phyloP scores from a whole-genome alignment of 2,113 vertebrate species.

The Melanerpes formicivorus region DNA sequence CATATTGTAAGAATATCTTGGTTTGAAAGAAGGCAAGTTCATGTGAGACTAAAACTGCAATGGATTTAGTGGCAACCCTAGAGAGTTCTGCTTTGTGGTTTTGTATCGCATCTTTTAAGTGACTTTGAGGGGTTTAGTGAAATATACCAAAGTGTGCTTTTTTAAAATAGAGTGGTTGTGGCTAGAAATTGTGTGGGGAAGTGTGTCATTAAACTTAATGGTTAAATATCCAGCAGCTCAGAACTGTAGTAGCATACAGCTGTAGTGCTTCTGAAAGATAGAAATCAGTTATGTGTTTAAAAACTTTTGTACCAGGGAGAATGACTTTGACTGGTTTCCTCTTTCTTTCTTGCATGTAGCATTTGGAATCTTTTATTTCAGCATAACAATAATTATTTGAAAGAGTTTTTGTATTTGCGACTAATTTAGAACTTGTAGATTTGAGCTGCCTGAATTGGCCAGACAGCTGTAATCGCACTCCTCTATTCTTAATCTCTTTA shows the following conservation, averaged over 20 bases:
- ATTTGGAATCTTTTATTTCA: conserved; percentile 78
- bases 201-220: conserved; percentile 74
- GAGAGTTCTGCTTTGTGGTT: conserved; percentile 54
- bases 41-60: conserved; percentile 11
- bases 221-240: conserved; percentile 70
- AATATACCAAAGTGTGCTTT: conserved; percentile 42
- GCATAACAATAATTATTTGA: conserved; percentile 84
- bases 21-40: conserved; percentile 39
- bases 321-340: conserved; percentile 77
- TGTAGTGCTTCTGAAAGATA: conserved; percentile 76
- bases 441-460: conserved; percentile 99
- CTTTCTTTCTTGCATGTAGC: conserved; percentile 71
- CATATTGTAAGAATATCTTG: conserved; percentile 42
- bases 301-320: conserved; percentile 77
- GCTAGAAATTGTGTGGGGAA: conserved; percentile 67
- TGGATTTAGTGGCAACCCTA: conserved; percentile 24
- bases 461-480: conserved; percentile 99
- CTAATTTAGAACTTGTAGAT: conserved; percentile 99
- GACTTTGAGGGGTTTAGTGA: conserved; percentile 55
- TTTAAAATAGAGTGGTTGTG: conserved; percentile 47
- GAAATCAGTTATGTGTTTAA: conserved; percentile 68
- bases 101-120: conserved; percentile 58
- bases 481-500: conserved; percentile 99
- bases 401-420: conserved; percentile 90
- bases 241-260: conserved; percentile 71